Evolutionary conservation across 92 coral and sea anemone species (phyloP).

Genomic region (Parazoanthus atlanticus): DNA sequence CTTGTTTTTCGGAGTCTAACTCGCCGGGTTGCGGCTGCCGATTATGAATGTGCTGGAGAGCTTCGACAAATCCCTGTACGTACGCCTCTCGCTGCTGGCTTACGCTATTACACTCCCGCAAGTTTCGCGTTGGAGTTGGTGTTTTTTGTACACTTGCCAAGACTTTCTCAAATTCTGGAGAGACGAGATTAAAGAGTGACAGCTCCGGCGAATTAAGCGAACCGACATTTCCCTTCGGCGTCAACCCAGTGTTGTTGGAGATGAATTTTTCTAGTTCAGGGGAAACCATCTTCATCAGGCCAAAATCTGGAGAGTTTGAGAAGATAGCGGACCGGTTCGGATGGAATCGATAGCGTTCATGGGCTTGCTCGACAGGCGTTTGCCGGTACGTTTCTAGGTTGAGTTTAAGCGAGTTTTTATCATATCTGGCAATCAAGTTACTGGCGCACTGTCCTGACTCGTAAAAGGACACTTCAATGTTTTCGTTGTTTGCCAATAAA

Average conservation of each 20-base stretch:
- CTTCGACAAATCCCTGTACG: slow-evolving; percentile 95
- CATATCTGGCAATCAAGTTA: slow-evolving; percentile 60
- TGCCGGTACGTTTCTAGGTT: slow-evolving; percentile 65
- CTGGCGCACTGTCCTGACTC: slow-evolving; percentile 51
- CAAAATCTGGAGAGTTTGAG: slow-evolving; percentile 82
- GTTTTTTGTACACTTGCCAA: slow-evolving; percentile 84
- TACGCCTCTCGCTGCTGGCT: slow-evolving; percentile 88
- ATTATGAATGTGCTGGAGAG: slow-evolving; percentile 90
- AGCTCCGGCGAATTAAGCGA: slow-evolving; percentile 85
- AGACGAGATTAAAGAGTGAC: slow-evolving; percentile 84
- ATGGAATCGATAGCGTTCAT: slow-evolving; percentile 57
- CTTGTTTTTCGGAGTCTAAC: slow-evolving; percentile 46
- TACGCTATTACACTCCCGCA: slow-evolving; percentile 70
- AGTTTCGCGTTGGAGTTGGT: slow-evolving; percentile 67
- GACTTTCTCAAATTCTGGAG: slow-evolving; percentile 96
- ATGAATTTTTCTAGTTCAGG: slow-evolving; percentile 94
- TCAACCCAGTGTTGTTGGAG: slow-evolving; percentile 80
- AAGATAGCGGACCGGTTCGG: slow-evolving; percentile 58
- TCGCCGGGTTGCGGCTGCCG: slow-evolving; percentile 62
- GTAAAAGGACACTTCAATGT: slow-evolving; percentile 83
- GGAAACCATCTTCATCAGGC: slow-evolving; percentile 84
- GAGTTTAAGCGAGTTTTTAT: slow-evolving; percentile 73
- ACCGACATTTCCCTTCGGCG: slow-evolving; percentile 75
- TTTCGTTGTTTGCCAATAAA: slow-evolving; percentile 62
- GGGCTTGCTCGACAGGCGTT: slow-evolving; percentile 66